Base-by-base conservation (phyloP, 2,113 vertebrate species). In the Himantopus leucocephalus region DNA sequence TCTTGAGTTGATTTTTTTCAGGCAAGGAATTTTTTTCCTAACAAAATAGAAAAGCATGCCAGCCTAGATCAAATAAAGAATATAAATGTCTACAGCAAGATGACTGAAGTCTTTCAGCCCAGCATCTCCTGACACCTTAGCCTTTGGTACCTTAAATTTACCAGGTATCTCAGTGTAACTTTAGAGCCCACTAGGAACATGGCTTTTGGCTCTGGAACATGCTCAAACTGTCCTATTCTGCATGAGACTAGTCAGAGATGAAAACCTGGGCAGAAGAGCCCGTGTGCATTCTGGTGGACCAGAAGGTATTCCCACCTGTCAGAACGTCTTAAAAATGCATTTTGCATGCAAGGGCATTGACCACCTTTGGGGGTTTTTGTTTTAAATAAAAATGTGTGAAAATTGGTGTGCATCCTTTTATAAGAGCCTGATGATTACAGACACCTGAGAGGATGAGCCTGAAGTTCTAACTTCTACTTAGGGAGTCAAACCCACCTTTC, bases 291-390 rank as follows among this genome's bases (percentile, higher is more conserved):
- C 15, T 74, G 34, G 5, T 50, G 43, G 66, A 32, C 14, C 35
- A 22, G n/a, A 59, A 92, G 12, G 21, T 66, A 35, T 35, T 78
- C 7, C 9, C 37, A 85, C 14, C 5, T 29, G 20, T 27, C 14
- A 62, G 68, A 87, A 52, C 4, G 24, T 77, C 55, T 66, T 47
- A 35, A 81, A 70, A 63, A 59, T 1, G 1, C 8, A 45, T 70
- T 85, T 50, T 50, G 9, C 7, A 30, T 90, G 29, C 3, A 41
- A 74, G 52, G 70, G 14, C 27, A 30, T 60, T 91, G 37, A 48
- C 9, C 11, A 14, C n/a, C 18, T 76, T 58, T 43, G 15, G 6
- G 6, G 19, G 5, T 1, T 1, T 2, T 34, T 43, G 3, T 73
- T 92, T 77, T 71, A 81, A 48, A 56, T 26, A 43, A 77, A 90